Base-by-base conservation (phyloP, 1,140 invertebrate genomes). In the Pogonognathellus flavescens region DNA sequence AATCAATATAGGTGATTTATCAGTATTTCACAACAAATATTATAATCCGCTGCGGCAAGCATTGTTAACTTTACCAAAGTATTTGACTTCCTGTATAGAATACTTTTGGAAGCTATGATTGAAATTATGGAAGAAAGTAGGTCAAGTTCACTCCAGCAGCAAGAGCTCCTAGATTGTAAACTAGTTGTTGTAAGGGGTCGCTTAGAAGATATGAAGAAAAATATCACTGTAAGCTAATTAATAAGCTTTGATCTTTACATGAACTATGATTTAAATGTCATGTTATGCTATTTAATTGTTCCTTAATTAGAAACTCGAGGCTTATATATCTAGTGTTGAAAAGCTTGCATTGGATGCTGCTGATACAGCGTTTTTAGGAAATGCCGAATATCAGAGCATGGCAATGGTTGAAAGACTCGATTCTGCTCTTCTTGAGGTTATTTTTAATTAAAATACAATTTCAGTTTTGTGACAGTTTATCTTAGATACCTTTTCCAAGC, bases 331-430 rank as follows among this genome's bases (percentile, higher is more conserved):
- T 5, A 87, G 62, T 59, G 82, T 89, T 6, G 82, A 85, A 59
- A 76, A 62, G 41, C 50, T 89, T 18, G 87, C 84, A 11, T n/a
- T 62, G 57, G 82, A 82, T 14, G 66, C 88, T 6, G 84, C 87
- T 10, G 86, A 89, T 83, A 84, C 87, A 20, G 87, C 88, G 13
- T 88, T 83, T 53, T 55, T 88, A 18, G 88, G 83, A 16, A 76
- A 60, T n/a, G 88, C 88, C 7, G 88, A 89, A 59, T 88, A 86
- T 52, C 76, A 86, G 13, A 87, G 87, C 59, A 13, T 83, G 5
- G 84, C 87, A 1, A 76, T 89, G 60, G 66, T 86, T 20, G 88
- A 88, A 55, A 59, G 86, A 76, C 49, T 88, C 16, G 57, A 86
- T 22, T 87, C 86, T 10, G 66, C 66, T 18, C 2, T 72, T 8